These are phyloP conservation scores for Elmis aenea DNA, from an alignment of 2,888 invertebrate genomes.

Conservation along the genomic window DNA sequence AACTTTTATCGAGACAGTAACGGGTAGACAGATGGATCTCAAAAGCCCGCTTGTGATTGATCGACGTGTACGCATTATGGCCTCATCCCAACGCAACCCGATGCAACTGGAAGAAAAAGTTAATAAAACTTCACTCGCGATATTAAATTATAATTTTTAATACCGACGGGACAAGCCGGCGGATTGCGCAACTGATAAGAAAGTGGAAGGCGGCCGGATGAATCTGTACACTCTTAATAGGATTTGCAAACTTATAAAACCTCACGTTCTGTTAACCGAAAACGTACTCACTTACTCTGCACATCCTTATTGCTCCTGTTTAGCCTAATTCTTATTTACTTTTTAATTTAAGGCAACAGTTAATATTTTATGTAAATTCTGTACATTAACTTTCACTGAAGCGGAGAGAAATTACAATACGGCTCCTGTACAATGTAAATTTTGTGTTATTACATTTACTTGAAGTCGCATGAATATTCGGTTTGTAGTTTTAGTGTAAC, in stretches of 20 bases:
- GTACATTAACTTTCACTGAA: no score
- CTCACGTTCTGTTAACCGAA: conserved; percentile 7
- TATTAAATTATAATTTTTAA: conserved; percentile 38
- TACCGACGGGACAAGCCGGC: conserved; percentile 29
- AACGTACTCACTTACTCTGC: conserved; percentile 2
- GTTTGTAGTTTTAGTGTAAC: no score
- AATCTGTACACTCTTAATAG: conserved; percentile 28
- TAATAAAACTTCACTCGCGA: conserved; percentile 30
- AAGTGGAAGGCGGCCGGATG: conserved; percentile 26
- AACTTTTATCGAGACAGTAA: no score
- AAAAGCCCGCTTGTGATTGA: conserved; percentile 6
- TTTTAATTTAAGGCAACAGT: no score
- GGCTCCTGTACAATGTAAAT: no score
- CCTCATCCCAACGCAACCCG: conserved; percentile 6
- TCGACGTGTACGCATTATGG: conserved; percentile 8
- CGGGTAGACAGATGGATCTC: no score
- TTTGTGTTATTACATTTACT: no score
- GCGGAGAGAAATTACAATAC: no score
- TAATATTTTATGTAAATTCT: no score
- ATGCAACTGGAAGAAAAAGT: conserved; percentile 22
- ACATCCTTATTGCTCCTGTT: conserved; percentile 7
- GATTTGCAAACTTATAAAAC: conserved; percentile 22
- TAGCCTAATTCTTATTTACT: no score
- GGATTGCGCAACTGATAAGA: conserved; percentile 30
- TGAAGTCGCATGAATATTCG: no score